Evolutionary conservation across 2,113 vertebrate species (phyloP).

Genomic region (Andinoacara biseriatus): DNA sequence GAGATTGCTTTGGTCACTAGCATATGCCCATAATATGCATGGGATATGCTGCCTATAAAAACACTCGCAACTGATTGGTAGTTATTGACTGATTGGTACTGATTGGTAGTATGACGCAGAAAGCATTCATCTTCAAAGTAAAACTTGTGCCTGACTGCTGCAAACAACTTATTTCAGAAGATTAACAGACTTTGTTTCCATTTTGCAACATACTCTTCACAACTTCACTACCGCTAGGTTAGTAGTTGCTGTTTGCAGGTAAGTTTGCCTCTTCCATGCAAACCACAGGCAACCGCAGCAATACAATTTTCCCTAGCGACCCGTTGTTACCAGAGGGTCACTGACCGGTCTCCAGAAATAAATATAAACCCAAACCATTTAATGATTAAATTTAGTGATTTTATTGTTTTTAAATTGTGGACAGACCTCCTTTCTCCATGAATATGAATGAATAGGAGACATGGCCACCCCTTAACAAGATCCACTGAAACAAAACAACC

Average conservation of each 20-base stretch:
- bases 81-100: background rate
- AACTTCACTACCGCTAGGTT: background rate
- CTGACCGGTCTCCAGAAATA: background rate
- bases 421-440: background rate
- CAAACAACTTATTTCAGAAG: background rate
- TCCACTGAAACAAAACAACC: background rate
- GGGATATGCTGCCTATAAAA: background rate
- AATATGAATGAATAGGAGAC: background rate
- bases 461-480: background rate
- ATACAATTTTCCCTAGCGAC: background rate
- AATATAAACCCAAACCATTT: background rate
- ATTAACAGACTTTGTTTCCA: background rate
- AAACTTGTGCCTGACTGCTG: background rate
- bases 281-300: background rate
- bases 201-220: background rate
- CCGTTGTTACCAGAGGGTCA: background rate
- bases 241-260: background rate
- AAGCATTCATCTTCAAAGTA: background rate
- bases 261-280: background rate
- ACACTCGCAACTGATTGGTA: background rate
- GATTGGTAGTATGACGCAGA: background rate
- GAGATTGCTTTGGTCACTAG: background rate
- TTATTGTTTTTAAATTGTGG: background rate
- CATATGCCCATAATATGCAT: background rate
- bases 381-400: background rate